Base-by-base conservation (phyloP, 2,888 invertebrate species). In the Eueremaeus valkanovi region DNA sequence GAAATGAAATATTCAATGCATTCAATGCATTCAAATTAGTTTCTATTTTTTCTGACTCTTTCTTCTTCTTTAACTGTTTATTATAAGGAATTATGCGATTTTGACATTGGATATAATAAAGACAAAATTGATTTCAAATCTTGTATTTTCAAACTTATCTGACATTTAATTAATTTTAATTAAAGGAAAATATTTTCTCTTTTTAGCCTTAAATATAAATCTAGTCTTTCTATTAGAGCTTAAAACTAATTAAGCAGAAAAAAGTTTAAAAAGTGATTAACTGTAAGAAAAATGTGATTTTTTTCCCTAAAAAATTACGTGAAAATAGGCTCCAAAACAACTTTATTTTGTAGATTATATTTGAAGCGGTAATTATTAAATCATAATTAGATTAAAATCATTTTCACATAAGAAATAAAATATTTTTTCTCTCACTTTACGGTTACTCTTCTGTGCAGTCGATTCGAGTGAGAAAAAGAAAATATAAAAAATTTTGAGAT, bases 11-110 rank as follows among this genome's bases (percentile, higher is more conserved):
- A 55, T 55, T 55, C 55, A 55, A 55, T 55, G 49, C 16, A 55
- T 55, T 55, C 55, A 55, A 55, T 55, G 49, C 16, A 49, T 49
- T 49, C 1, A 55, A 55, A 55, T 55, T 55, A 55, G 55, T 55
- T 55, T 55, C 3, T 16, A 16, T 45, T 45, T 45, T 6, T 45
- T 16, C 18, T 16, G 16, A 45, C 16, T 45, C 45, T 11, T 45
- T 45, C 16, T 18, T 18, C 18, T 45, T n/a, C n/a, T n/a, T n/a
- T n/a, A n/a, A n/a, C n/a, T n/a, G n/a, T n/a, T n/a, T n/a, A n/a
- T n/a, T n/a, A n/a, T n/a, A n/a, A n/a, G n/a, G n/a, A n/a, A n/a
- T n/a, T n/a, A n/a, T n/a, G n/a, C n/a, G n/a, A n/a, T n/a, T n/a
- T n/a, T n/a, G n/a, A n/a, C n/a, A 36, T 36, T 36, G 36, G 36